These are phyloP conservation scores for Sapayoa aenigma DNA, from an alignment of 2,113 vertebrate species.

Conservation along the genomic window DNA sequence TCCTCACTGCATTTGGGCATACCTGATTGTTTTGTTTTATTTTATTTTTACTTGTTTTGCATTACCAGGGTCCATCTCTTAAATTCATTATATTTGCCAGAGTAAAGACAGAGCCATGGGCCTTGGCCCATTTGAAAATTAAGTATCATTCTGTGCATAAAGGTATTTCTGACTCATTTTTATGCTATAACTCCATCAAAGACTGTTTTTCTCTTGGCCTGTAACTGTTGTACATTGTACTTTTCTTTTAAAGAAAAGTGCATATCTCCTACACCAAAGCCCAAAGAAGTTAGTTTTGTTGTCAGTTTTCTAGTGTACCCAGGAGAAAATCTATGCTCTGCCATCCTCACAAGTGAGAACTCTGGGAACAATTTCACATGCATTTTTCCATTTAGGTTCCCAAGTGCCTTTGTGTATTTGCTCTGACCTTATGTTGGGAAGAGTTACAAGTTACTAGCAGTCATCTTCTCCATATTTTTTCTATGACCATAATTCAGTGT, in stretches of 20 bases:
- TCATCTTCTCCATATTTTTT: constrained; percentile 5
- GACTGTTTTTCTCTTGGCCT: not conserved
- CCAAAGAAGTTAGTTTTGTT: not conserved
- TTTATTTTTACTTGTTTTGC: not conserved
- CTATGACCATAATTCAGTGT: not conserved
- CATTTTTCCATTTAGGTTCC: constrained; percentile 46
- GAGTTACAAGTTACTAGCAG: constrained; percentile 20
- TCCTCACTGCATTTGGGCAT: not conserved
- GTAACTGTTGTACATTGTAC: not conserved
- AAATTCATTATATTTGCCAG: not conserved
- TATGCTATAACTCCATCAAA: not conserved
- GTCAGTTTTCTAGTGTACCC: not conserved
- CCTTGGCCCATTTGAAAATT: not conserved
- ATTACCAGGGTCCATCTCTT: not conserved
- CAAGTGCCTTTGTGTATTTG: constrained; percentile 28
- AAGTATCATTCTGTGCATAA: not conserved
- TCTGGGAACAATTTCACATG: constrained; percentile 24
- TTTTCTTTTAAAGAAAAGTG: not conserved
- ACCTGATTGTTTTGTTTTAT: not conserved
- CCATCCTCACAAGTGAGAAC: not conserved
- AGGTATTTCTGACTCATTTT: not conserved
- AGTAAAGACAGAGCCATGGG: not conserved
- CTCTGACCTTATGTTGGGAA: constrained; percentile 41
- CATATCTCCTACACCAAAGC: not conserved
- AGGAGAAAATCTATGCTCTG: constrained; percentile 11